Base-by-base conservation (phyloP, 2,113 vertebrate genomes). In the Labeo rohita region DNA sequence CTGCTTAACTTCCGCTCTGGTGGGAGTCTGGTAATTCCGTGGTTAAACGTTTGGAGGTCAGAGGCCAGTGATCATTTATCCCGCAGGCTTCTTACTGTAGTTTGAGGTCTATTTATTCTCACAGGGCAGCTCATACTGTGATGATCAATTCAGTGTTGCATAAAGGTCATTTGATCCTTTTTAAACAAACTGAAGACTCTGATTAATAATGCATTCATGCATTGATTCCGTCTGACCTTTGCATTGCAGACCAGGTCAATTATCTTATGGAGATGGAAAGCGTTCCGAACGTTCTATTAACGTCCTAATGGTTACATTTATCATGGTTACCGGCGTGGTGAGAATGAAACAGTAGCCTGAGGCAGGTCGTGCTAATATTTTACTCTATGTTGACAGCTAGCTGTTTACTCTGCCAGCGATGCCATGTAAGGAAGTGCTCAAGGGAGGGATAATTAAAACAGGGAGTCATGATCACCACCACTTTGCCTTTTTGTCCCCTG, bases 101-200 rank as follows among this genome's bases (percentile, higher is more conserved):
- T 79, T 49, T 80, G 66, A 82, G 72, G 86, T 49, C n/a, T 23
- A 84, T 85, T 91, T 87, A 72, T 89, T 83, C 47, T 88, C 83
- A 23, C 54, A 36, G 49, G 23, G 87, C 63, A 78, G 85, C 75
- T 80, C 63, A 36, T 45, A 81, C 89, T 68, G 85, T 43, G 68
- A 88, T 89, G 90, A 93, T 92, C 91, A 91, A 91, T 92, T 87
- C 85, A 88, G 89, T 90, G 87, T 89, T 90, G 90, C 85, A 86
- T 93, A 93, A 94, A 94, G 91, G 92, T 93, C 89, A 93, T 92
- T 88, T 91, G 85, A 93, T 91, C 90, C 86, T 88, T 88, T 93
- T 90, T 91, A 90, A 92, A 93, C 73, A 91, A 92, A 93, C 89
- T 63, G 84, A 88, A 80, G 87, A 87, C 79, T 85, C 85, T 87